Base-by-base conservation (phyloP, 2,888 invertebrate species). In the Ochlodes sylvanus region DNA sequence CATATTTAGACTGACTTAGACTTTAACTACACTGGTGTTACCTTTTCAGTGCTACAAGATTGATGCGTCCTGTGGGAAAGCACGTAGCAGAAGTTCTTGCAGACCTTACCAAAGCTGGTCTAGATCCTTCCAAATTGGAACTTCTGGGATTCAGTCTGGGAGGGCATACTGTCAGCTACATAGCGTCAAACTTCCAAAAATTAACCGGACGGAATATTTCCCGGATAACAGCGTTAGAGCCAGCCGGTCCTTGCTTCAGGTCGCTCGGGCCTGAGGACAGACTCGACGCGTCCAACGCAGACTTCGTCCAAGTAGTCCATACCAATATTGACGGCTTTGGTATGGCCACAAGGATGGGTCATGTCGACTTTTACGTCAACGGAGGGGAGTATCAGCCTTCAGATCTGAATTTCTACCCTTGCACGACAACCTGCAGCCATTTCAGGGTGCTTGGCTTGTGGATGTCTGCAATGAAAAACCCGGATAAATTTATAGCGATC, bases 241-340 rank as follows among this genome's bases (percentile, higher is more conserved):
- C 93, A 0, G 88, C 92, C 0, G 93, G 93, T 0, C 91, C 93
- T 0, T 93, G 93, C 72, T 93, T 90, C 44, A 80, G 92, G 60
- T 81, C 77, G 1, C 69, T 91, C 14, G 80, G 75, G 0, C 72
- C 81, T 0, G 72, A 79, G 0, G 85, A 90, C 0, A 77, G 92
- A 56, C 77, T 93, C 0, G 83, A 87, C 56, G 78, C 84, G 0
- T 85, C 89, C 0, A 80, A 92, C 60, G 92, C 92, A 0, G 90
- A 91, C 68, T 92, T 90, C 47, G 91, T 93, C 0, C 86, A 89
- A 74, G 91, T 92, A 0, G 74, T 93, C 6, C 92, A 93, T 63
- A 92, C 92, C 0, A 93, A 92, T 63, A 90, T 92, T n/a, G 93
- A 93, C 58, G 92, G 88, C 0, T 92, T 83, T 19, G 93, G 93